These are phyloP conservation scores for Sthenelais limicola DNA, from an alignment of 2,888 invertebrate species.

Conservation along the genomic window DNA sequence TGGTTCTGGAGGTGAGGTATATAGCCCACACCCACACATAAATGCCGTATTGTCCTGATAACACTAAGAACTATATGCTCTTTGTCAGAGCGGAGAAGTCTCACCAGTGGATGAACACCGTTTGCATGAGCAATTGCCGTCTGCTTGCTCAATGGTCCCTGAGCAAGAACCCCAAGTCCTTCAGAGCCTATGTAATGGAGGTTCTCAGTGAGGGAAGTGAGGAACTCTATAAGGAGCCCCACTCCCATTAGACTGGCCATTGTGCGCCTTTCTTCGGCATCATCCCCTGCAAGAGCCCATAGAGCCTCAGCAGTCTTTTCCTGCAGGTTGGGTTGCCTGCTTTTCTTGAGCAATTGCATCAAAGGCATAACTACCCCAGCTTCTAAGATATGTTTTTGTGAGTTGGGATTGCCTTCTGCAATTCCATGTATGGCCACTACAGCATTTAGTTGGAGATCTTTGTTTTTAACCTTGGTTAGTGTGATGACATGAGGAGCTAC, in stretches of 20 bases:
- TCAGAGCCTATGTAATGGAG: conserved; percentile 70
- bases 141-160: conserved; percentile 66
- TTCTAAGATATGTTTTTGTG: conserved; percentile 63
- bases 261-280: conserved; percentile 61
- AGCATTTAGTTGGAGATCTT: conserved; percentile 66
- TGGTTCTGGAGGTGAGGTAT: conserved; percentile 67
- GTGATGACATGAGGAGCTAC: conserved; percentile 62
- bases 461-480: conserved; percentile 58
- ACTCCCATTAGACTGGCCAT: conserved; percentile 69
- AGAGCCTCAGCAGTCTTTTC: conserved; percentile 69
- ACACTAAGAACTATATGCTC: conserved; percentile 69
- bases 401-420: conserved; percentile 63
- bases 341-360: conserved; percentile 64
- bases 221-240: conserved; percentile 67
- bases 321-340: conserved; percentile 44
- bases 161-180: conserved; percentile 67
- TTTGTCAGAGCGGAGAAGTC: conserved; percentile 64
- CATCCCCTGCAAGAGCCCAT: conserved; percentile 69
- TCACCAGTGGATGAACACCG: conserved; percentile 65
- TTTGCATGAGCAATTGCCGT: conserved; percentile 64
- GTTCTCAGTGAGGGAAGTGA: conserved; percentile 64
- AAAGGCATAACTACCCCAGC: conserved; percentile 65
- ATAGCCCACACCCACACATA: conserved; percentile 69
- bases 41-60: conserved; percentile 64
- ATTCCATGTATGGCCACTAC: conserved; percentile 66